Evolutionary conservation across 1,140 invertebrate species (phyloP).

Genomic region (Drosophila hydei): DNA sequence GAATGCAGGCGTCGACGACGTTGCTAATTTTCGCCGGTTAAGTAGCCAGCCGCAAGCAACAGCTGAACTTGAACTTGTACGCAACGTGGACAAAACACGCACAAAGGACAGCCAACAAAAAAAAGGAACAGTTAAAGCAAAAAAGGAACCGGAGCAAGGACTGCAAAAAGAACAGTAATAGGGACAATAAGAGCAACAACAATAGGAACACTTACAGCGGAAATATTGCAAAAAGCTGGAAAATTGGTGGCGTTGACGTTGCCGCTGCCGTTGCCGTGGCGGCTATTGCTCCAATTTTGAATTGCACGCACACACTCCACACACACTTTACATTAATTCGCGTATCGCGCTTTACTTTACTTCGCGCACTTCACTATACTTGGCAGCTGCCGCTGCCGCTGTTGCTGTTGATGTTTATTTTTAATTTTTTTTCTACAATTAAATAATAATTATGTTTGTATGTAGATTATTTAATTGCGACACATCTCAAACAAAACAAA

Average conservation of each 20-base stretch:
- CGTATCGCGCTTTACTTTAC: slow-evolving; percentile 51
- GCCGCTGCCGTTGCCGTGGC: slow-evolving; percentile 3
- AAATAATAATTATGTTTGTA: slow-evolving; percentile 45
- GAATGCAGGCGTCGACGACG: slow-evolving; percentile 16
- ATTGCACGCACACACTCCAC: slow-evolving; percentile 46
- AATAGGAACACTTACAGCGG: slow-evolving; percentile 5
- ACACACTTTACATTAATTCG: slow-evolving; percentile 48
- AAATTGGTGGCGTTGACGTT: background rate
- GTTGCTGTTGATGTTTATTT: slow-evolving; percentile 19
- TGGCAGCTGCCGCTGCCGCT: slow-evolving; percentile 11
- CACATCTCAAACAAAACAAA: slow-evolving; percentile 43
- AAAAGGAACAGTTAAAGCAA: background rate
- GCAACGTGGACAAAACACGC: slow-evolving; percentile 7
- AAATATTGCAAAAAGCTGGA: background rate
- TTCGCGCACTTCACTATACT: slow-evolving; percentile 49
- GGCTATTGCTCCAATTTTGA: slow-evolving; percentile 47
- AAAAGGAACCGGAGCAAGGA: slow-evolving; percentile 4
- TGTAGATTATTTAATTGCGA: slow-evolving; percentile 58
- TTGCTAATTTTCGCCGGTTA: slow-evolving; percentile 53
- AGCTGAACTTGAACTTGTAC: slow-evolving; percentile 47
- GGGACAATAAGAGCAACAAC: background rate
- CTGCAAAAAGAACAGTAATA: background rate
- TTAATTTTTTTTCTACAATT: slow-evolving; percentile 55
- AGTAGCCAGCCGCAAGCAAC: slow-evolving; percentile 27
- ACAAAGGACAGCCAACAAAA: background rate